Evolutionary conservation across 2,888 invertebrate genomes (phyloP).

Genomic region (Colostygia pectinataria): DNA sequence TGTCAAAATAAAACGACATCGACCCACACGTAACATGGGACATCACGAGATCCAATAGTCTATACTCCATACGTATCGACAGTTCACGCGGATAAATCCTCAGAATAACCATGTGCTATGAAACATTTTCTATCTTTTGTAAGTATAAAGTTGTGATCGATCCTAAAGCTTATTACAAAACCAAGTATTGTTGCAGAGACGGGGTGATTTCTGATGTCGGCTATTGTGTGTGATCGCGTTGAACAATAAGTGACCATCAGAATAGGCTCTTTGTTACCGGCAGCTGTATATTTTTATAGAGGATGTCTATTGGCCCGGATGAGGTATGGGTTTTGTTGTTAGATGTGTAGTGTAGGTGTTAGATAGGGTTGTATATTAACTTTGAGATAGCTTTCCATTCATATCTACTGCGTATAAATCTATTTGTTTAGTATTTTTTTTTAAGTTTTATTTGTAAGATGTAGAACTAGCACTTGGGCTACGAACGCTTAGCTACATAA

Average conservation of each 20-base stretch:
- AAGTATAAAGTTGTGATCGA: conserved; percentile 55
- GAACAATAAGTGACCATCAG: conserved; percentile 78
- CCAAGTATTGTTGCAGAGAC: conserved; percentile 65
- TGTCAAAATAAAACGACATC: conserved; percentile 76
- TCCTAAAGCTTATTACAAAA: conserved; percentile 65
- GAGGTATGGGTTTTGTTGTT: conserved; percentile 49
- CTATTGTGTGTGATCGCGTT: conserved; percentile 64
- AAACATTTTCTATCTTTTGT: conserved; percentile 45
- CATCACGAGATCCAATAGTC: conserved; percentile 52
- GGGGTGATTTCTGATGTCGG: conserved; percentile 70
- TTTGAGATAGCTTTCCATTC: conserved; percentile 8
- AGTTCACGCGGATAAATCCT: conserved; percentile 44
- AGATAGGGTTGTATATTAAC: conserved; percentile 18
- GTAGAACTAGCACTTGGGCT: too few relatives aligned
- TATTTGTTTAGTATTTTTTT: neutral
- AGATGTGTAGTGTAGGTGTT: conserved; percentile 37
- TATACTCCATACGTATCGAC: conserved; percentile 32
- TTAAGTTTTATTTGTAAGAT: too few relatives aligned
- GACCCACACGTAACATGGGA: conserved; percentile 70
- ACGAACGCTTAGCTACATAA: too few relatives aligned
- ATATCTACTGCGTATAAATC: conserved; percentile 1
- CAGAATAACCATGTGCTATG: conserved; percentile 38
- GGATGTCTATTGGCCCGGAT: conserved; percentile 59
- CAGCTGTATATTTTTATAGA: conserved; percentile 75
- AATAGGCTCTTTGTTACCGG: conserved; percentile 62